phyloP scores from a whole-genome alignment of 2,113 vertebrate genomes.

The Ptilonorhynchus violaceus region DNA sequence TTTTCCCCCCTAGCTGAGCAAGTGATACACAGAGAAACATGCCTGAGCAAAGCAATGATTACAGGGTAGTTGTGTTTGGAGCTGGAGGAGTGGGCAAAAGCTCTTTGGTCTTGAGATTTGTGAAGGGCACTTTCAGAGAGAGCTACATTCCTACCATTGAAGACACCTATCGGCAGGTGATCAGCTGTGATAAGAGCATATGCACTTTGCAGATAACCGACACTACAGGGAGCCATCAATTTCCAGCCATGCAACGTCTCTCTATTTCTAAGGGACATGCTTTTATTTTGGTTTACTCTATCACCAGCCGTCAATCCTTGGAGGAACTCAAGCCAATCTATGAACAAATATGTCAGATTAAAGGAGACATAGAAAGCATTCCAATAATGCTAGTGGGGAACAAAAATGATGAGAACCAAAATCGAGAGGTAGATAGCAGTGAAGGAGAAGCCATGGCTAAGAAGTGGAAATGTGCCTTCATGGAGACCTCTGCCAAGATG shows the following conservation, averaged over 20 bases:
- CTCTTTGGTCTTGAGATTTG: constrained; percentile 80
- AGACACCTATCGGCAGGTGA: constrained; percentile 84
- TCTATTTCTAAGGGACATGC: constrained; percentile 84
- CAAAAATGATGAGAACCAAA: constrained; percentile 81
- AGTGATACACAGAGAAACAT: constrained; percentile 52
- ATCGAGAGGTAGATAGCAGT: constrained; percentile 74
- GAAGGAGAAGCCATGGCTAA: constrained; percentile 80
- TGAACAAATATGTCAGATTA: constrained; percentile 84
- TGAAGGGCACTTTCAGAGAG: constrained; percentile 83
- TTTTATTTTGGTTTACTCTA: constrained; percentile 82
- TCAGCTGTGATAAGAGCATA: constrained; percentile 85
- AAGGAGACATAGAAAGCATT: constrained; percentile 80
- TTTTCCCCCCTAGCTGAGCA: background rate
- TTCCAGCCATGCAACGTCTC: constrained; percentile 84
- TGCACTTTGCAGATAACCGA: constrained; percentile 85
- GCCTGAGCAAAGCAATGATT: constrained; percentile 85
- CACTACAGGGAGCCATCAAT: constrained; percentile 83
- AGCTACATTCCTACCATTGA: constrained; percentile 84
- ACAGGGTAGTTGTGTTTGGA: constrained; percentile 82
- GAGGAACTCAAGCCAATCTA: constrained; percentile 84
- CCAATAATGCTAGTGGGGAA: constrained; percentile 85
- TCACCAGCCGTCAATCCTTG: constrained; percentile 81
- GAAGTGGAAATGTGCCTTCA: constrained; percentile 83
- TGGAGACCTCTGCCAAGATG: constrained; percentile 84
- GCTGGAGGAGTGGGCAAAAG: constrained; percentile 84